phyloP scores from a whole-genome alignment of 2,113 vertebrate genomes.

The Catharus fuscescens region DNA sequence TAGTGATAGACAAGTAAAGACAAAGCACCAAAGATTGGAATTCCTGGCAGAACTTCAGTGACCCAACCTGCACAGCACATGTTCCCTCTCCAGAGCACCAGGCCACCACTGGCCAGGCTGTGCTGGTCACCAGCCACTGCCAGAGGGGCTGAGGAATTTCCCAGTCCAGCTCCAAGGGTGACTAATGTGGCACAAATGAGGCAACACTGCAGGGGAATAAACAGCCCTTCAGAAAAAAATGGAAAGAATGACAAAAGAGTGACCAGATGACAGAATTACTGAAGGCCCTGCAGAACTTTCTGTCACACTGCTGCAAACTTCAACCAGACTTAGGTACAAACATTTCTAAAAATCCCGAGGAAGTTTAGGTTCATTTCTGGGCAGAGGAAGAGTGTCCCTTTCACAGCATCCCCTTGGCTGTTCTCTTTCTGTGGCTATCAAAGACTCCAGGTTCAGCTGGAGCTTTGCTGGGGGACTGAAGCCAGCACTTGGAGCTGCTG shows the following conservation, averaged over 20 bases:
- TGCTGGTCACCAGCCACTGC: neutral
- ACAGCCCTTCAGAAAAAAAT: neutral
- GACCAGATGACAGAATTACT: neutral
- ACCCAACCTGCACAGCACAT: fast-evolving
- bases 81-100: neutral
- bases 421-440: neutral
- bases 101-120: neutral
- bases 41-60: neutral
- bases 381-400: neutral
- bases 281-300: neutral
- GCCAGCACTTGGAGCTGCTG: neutral
- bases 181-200: neutral
- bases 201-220: neutral
- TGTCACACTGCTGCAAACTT: neutral
- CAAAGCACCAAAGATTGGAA: neutral
- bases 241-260: fast-evolving
- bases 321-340: neutral
- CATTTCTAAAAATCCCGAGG: neutral
- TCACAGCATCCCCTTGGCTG: neutral
- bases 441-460: neutral
- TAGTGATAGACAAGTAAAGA: neutral
- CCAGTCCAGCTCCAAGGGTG: neutral
- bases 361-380: neutral
- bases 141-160: neutral
- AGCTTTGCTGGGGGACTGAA: neutral